Conservation (phyloP, 2,797 vertebrate genomes). For the Crenuchus spilurus region DNA sequence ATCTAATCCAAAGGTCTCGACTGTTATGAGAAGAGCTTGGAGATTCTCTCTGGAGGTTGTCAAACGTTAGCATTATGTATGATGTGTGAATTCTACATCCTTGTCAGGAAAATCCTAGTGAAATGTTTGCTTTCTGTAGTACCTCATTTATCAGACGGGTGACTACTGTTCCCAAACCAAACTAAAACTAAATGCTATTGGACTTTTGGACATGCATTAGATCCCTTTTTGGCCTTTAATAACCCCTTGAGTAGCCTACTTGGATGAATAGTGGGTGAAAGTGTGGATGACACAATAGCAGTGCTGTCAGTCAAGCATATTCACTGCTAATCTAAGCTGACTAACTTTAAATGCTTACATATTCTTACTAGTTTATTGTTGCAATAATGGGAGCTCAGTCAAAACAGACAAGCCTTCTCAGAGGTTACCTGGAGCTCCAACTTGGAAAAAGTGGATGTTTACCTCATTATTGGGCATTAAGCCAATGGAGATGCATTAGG, state of each 20-base stretch:
- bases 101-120: constrained; percentile 40
- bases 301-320: background rate
- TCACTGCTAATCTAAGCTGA: background rate
- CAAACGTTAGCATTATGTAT: constrained; percentile 8
- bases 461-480: constrained; percentile 21
- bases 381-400: background rate
- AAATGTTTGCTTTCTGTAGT: constrained; percentile 29
- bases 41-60: constrained; percentile 12
- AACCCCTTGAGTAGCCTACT: background rate
- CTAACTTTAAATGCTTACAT: background rate
- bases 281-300: background rate
- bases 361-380: background rate
- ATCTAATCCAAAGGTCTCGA: constrained; percentile 40
- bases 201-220: background rate
- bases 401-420: constrained; percentile 1
- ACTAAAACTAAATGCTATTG: background rate
- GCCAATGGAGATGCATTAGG: background rate
- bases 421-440: constrained; percentile 3
- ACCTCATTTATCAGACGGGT: constrained; percentile 10
- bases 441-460: constrained; percentile 13
- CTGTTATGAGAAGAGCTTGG: constrained; percentile 18
- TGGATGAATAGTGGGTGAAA: background rate
- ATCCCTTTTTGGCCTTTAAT: background rate
- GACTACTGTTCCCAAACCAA: constrained; percentile 6
- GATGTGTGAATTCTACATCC: constrained; percentile 38